Evolutionary conservation across 2,888 invertebrate species (phyloP).

Genomic region (Deroplatys truncata): DNA sequence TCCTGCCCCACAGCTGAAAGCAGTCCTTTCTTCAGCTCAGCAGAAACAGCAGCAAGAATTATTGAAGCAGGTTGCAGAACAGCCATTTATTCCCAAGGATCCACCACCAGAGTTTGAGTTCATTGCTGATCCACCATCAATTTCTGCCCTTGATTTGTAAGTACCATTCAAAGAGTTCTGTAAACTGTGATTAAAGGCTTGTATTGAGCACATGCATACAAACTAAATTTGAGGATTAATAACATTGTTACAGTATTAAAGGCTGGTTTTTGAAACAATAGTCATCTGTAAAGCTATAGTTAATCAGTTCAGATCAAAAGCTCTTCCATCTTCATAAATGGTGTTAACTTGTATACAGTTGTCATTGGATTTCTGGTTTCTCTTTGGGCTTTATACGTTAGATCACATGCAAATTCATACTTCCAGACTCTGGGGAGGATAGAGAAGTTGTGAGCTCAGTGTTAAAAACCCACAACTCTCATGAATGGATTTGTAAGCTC

Average conservation of each 20-base stretch:
- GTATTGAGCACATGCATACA: neutral
- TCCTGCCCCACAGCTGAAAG: conserved; percentile 36
- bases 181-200: neutral
- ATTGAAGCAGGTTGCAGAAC: conserved; percentile 72
- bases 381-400: too few relatives aligned
- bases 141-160: conserved; percentile 93
- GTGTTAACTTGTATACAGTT: too few relatives aligned
- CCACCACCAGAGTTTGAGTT: conserved; percentile 91
- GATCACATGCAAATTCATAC: too few relatives aligned
- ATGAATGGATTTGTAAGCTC: too few relatives aligned
- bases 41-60: conserved; percentile 86
- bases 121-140: conserved; percentile 95
- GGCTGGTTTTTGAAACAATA: conserved; percentile 1
- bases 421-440: too few relatives aligned
- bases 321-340: too few relatives aligned
- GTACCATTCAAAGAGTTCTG: conserved; percentile 36
- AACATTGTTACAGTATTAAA: neutral
- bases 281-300: neutral
- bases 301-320: too few relatives aligned
- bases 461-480: too few relatives aligned
- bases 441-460: too few relatives aligned
- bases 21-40: conserved; percentile 69
- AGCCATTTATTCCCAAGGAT: conserved; percentile 85
- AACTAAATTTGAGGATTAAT: neutral
- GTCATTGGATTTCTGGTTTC: too few relatives aligned